Conservation (phyloP, 2,113 vertebrate genomes). For the Callipepla squamata region DNA sequence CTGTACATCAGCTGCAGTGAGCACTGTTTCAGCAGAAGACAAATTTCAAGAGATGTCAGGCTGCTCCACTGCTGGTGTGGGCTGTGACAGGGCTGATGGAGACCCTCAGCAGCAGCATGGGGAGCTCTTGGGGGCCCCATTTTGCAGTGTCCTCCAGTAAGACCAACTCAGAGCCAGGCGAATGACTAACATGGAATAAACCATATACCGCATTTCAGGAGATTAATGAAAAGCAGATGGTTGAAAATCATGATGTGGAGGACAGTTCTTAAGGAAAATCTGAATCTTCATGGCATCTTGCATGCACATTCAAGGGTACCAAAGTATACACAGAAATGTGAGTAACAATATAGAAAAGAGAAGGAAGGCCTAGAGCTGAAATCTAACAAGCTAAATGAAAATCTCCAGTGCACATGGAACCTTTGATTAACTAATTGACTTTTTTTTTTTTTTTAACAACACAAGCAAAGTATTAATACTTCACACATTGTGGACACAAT, state of each 20-base stretch:
- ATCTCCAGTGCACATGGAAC: not conserved
- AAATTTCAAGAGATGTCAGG: not conserved
- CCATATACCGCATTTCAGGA: not conserved
- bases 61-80: rapidly evolving
- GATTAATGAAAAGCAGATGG: not conserved
- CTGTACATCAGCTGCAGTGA: not conserved
- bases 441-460: not conserved
- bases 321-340: not conserved
- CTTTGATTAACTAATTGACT: not conserved
- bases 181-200: not conserved
- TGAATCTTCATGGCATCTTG: not conserved
- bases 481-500: not conserved
- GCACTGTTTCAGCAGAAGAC: not conserved
- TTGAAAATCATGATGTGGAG: not conserved
- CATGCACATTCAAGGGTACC: not conserved
- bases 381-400: not conserved
- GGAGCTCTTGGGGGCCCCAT: too few species aligned
- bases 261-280: not conserved
- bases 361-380: not conserved
- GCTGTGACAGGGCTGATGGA: not conserved
- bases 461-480: not conserved
- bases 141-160: not conserved
- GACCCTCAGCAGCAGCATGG: not conserved
- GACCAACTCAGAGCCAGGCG: not conserved
- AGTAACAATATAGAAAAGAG: not conserved